These are phyloP conservation scores for Aphidoletes aphidimyza DNA, from an alignment of 2,888 invertebrate species.

Conservation along the genomic window DNA sequence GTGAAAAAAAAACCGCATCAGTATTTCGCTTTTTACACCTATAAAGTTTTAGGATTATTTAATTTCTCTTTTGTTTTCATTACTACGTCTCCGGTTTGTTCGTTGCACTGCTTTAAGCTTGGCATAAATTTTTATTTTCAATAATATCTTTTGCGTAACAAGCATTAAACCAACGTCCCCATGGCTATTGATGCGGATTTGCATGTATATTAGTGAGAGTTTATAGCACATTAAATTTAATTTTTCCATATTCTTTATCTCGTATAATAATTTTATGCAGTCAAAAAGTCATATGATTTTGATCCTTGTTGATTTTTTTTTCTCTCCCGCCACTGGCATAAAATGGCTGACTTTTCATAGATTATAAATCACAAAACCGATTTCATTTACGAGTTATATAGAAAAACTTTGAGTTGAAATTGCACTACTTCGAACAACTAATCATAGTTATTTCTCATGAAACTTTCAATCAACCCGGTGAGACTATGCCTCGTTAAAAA, in stretches of 20 bases:
- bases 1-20: neutral
- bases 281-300: neutral
- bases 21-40: neutral
- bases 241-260: slow-evolving; percentile 1
- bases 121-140: slow-evolving; percentile 44
- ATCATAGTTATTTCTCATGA: neutral
- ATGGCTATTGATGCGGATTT: slow-evolving; percentile 22
- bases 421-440: neutral
- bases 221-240: slow-evolving; percentile 4
- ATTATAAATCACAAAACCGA: neutral
- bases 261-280: neutral
- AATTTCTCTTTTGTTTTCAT: slow-evolving; percentile 44
- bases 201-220: slow-evolving; percentile 32
- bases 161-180: neutral
- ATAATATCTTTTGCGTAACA: slow-evolving; percentile 41
- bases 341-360: neutral
- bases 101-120: neutral
- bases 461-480: slow-evolving; percentile 4
- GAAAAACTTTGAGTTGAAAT: neutral
- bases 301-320: neutral
- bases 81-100: neutral
- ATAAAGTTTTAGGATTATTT: slow-evolving; percentile 48
- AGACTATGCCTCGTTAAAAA: too few relatives aligned
- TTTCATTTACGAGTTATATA: too few relatives aligned
- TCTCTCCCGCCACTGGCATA: neutral